Percentiles rank a stretch among this genome's conserved stretches.
These are phyloP conservation scores for Tholera decimalis DNA, from an alignment of 2,888 invertebrate genomes.

Conservation along the genomic window DNA sequence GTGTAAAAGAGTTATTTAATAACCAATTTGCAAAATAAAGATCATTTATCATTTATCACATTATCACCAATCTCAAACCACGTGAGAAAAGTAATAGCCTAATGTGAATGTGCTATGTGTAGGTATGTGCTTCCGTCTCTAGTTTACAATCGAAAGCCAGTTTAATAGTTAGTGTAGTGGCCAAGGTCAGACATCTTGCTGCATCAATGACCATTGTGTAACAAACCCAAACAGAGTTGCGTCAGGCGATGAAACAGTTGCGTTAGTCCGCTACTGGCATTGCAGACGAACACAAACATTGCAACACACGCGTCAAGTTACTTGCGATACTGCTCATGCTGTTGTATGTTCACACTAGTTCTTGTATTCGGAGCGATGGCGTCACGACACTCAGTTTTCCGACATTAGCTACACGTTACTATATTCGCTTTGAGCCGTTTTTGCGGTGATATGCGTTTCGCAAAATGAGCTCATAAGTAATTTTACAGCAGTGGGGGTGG, in stretches of 20 bases:
- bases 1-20: no score
- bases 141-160: not conserved
- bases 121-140: not conserved
- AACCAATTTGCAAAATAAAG: no score
- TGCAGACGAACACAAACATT: conserved; percentile 35
- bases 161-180: not conserved
- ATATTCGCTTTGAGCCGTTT: not conserved
- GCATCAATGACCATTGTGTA: conserved; percentile 25
- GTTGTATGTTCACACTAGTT: not conserved
- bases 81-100: no score
- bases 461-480: not conserved
- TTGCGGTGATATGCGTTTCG: not conserved
- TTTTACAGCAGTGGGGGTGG: not conserved
- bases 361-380: not conserved
- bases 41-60: no score
- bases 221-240: conserved; percentile 22
- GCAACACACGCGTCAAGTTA: conserved; percentile 12
- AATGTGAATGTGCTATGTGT: no score
- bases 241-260: conserved; percentile 38
- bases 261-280: conserved; percentile 6
- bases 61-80: no score
- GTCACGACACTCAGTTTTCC: not conserved
- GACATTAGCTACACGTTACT: not conserved
- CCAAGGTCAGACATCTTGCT: conserved; percentile 21
- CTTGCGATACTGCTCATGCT: not conserved